Conservation (phyloP, 2,797 vertebrate species). For the Salarias fasciatus region DNA sequence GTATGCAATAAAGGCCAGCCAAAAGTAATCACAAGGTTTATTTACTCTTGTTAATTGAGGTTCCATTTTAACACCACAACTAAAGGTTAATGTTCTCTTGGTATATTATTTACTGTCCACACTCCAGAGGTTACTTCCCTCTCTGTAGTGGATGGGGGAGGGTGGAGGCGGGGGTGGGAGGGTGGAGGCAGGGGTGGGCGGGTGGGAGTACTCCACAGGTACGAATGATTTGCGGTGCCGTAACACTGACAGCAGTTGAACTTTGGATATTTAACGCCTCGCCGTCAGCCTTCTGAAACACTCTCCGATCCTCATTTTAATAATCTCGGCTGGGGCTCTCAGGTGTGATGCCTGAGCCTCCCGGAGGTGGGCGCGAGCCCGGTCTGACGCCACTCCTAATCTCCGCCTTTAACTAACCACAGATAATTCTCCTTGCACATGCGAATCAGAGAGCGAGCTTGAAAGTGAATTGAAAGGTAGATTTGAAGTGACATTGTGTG, state of each 20-base stretch:
- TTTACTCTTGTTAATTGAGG: conserved; percentile 87
- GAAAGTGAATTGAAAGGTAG: conserved; percentile 77
- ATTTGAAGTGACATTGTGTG: conserved; percentile 76
- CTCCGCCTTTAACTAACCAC: conserved; percentile 67
- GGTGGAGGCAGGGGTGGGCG: no score
- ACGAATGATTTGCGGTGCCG: conserved; percentile 46
- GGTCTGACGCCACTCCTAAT: conserved; percentile 54
- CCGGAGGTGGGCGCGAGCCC: conserved; percentile 16
- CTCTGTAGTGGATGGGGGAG: conserved; percentile 22
- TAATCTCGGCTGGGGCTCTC: conserved; percentile 60
- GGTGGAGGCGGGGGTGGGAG: conserved; percentile 4
- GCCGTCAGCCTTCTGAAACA: conserved; percentile 46
- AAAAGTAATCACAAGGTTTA: conserved; percentile 86
- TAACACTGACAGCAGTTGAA: conserved; percentile 62
- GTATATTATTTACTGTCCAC: conserved; percentile 77
- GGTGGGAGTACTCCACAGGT: conserved; percentile 35
- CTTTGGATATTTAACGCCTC: conserved; percentile 46
- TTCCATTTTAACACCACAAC: conserved; percentile 78
- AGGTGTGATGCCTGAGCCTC: conserved; percentile 61
- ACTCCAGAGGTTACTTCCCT: conserved; percentile 41
- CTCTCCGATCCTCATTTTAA: conserved; percentile 53
- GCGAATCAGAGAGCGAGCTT: conserved; percentile 72
- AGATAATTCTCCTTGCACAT: conserved; percentile 73
- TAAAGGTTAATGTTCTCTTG: conserved; percentile 85
- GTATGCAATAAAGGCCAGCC: conserved; percentile 80